Evolutionary conservation across 2,888 invertebrate genomes (phyloP).

Genomic region (Apoda limacodes): DNA sequence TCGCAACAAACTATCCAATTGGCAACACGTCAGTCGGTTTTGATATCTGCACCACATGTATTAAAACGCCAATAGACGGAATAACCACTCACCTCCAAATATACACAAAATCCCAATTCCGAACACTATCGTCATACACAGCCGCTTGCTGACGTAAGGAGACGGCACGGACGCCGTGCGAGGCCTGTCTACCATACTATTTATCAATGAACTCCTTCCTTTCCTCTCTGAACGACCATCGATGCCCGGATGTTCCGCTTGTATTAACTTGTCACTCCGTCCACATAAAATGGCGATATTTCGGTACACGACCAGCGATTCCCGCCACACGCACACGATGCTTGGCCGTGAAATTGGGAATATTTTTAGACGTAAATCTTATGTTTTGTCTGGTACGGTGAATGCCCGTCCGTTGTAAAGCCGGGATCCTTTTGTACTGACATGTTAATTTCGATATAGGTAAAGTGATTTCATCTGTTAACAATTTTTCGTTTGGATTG

Average conservation of each 20-base stretch:
- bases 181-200: too few species aligned
- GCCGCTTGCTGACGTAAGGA: conserved; percentile 43
- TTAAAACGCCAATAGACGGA: too few species aligned
- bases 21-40: too few species aligned
- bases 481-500: neutral
- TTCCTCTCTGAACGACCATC: too few species aligned
- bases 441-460: neutral
- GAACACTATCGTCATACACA: conserved; percentile 41
- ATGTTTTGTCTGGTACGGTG: conserved; percentile 50
- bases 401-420: too few species aligned
- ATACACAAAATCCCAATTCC: conserved; percentile 45
- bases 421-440: neutral
- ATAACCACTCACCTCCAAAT: conserved; percentile 57
- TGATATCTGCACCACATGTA: too few species aligned
- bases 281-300: conserved; percentile 18
- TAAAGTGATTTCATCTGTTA: neutral
- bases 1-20: too few species aligned
- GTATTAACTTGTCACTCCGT: conserved; percentile 7
- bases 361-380: conserved; percentile 46
- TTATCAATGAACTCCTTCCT: too few species aligned
- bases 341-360: conserved; percentile 38
- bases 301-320: too few species aligned
- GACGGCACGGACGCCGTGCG: conserved; percentile 16
- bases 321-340: too few species aligned
- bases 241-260: too few species aligned